These are phyloP conservation scores for Lamprotornis superbus DNA, from an alignment of 2,113 vertebrate species.

Conservation along the genomic window DNA sequence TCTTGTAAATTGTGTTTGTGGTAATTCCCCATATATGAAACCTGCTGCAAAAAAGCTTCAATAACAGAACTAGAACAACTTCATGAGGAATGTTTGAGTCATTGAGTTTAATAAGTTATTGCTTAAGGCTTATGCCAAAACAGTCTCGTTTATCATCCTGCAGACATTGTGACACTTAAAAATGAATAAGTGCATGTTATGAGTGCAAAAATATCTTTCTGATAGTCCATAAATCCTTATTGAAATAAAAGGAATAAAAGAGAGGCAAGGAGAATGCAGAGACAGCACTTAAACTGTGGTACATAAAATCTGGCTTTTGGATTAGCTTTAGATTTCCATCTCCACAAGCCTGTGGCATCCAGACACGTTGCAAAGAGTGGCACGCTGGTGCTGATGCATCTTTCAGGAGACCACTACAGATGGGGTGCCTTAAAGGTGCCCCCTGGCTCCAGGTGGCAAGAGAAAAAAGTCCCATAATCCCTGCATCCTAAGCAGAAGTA, in stretches of 20 bases:
- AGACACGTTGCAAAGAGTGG: neutral
- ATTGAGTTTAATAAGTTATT: slow-evolving; percentile 69
- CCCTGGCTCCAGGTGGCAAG: neutral
- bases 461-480: neutral
- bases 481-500: neutral
- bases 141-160: slow-evolving; percentile 54
- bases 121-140: slow-evolving; percentile 63
- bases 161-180: slow-evolving; percentile 62
- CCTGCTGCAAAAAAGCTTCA: slow-evolving; percentile 55
- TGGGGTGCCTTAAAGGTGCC: neutral
- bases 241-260: slow-evolving; percentile 55
- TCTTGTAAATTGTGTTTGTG: neutral
- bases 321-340: slow-evolving; percentile 43
- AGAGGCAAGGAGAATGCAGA: slow-evolving; percentile 8
- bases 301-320: slow-evolving; percentile 47
- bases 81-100: slow-evolving; percentile 70
- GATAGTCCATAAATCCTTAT: slow-evolving; percentile 61
- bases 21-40: slow-evolving; percentile 20
- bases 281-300: neutral
- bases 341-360: neutral
- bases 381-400: fast-evolving
- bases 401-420: neutral
- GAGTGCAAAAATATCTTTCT: slow-evolving; percentile 59
- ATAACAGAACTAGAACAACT: slow-evolving; percentile 51
- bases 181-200: slow-evolving; percentile 49